phyloP scores from a whole-genome alignment of 1,140 invertebrate species.

The Ridgeia piscesae region DNA sequence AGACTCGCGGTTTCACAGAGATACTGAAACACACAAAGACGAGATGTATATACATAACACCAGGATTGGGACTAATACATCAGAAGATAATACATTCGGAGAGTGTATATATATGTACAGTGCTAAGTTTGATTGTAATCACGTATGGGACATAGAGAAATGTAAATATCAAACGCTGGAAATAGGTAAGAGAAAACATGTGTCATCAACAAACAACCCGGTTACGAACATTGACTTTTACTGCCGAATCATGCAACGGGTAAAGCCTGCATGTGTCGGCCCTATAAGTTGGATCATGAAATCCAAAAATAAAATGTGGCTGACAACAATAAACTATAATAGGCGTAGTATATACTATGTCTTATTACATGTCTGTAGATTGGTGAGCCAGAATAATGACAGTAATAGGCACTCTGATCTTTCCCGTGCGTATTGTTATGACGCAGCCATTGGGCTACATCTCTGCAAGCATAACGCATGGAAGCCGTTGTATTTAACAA shows the following conservation, averaged over 20 bases:
- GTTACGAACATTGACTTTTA: not conserved
- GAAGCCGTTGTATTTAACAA: too few species aligned
- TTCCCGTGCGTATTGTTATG: too few species aligned
- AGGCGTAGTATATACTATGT: not conserved
- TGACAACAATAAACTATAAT: not conserved
- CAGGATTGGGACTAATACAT: not conserved
- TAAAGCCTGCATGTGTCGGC: not conserved
- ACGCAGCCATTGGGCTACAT: too few species aligned
- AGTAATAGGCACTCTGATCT: not conserved
- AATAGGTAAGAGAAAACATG: not conserved
- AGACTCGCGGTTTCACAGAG: not conserved
- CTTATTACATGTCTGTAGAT: not conserved
- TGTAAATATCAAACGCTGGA: not conserved
- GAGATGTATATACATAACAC: not conserved
- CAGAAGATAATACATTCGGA: not conserved
- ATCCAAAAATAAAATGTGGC: not conserved
- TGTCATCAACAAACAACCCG: too few species aligned
- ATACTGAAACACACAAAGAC: slow-evolving; percentile 34
- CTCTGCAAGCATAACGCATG: too few species aligned
- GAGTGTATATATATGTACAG: not conserved
- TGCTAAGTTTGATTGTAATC: not conserved
- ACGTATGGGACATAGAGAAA: not conserved
- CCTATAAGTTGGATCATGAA: not conserved
- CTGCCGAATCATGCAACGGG: not conserved
- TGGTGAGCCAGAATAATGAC: too few species aligned